Evolutionary conservation across 2,888 invertebrate species (phyloP).

Genomic region (Cerceris rybyensis): DNA sequence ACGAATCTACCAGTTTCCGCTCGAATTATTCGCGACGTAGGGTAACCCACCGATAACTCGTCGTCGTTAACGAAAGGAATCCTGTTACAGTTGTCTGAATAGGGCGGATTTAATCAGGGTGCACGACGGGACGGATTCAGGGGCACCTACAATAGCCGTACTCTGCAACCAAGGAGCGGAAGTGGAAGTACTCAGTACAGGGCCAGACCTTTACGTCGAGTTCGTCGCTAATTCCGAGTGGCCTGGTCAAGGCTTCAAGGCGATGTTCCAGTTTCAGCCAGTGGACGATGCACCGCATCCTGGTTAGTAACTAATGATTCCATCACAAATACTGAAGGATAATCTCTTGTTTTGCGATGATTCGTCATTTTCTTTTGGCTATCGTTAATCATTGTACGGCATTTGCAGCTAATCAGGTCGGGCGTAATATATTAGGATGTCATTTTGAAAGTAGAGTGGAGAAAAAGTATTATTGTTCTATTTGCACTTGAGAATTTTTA

Average conservation of each 20-base stretch:
- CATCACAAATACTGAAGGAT: conserved; percentile 37
- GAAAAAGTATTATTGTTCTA: too few species aligned
- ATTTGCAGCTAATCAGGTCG: too few species aligned
- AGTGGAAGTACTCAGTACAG: conserved; percentile 92
- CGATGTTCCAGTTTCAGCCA: conserved; percentile 88
- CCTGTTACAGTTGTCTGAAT: conserved; percentile 88
- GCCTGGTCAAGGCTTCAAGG: conserved; percentile 91
- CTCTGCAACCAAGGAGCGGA: conserved; percentile 91
- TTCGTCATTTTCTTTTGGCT: conserved; percentile 12
- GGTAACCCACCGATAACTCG: conserved; percentile 50
- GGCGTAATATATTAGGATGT: too few species aligned
- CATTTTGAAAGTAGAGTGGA: too few species aligned
- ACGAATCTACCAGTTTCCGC: conserved; percentile 8
- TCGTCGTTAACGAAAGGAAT: conserved; percentile 60
- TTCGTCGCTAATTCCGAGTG: conserved; percentile 92
- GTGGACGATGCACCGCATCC: conserved; percentile 82
- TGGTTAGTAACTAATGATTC: conserved; percentile 56
- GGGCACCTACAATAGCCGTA: conserved; percentile 90
- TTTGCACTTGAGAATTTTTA: too few species aligned
- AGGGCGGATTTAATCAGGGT: conserved; percentile 93
- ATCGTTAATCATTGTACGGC: too few species aligned
- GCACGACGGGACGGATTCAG: conserved; percentile 90
- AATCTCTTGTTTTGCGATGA: neutral
- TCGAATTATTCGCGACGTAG: conserved; percentile 9
- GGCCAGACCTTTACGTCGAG: conserved; percentile 90